phyloP scores from a whole-genome alignment of 2,113 vertebrate genomes.

The Oreocharis arfaki region DNA sequence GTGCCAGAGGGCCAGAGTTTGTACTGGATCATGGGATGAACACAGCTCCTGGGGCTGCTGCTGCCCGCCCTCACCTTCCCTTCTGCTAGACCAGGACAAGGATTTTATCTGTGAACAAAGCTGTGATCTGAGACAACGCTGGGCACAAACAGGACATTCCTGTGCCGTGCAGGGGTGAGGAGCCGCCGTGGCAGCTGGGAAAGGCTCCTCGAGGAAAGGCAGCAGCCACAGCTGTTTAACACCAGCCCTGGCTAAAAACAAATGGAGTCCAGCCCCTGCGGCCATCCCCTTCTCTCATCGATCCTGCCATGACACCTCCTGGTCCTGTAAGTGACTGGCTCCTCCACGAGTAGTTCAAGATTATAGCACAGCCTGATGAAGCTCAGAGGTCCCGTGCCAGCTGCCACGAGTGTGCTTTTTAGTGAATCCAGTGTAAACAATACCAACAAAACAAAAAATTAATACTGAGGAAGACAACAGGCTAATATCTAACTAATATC shows the following conservation, averaged over 20 bases:
- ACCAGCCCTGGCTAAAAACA: background rate
- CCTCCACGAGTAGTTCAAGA: background rate
- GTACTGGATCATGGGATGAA: background rate
- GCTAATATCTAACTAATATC: background rate
- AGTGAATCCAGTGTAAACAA: background rate
- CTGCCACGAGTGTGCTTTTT: background rate
- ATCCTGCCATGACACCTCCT: background rate
- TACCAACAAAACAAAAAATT: background rate
- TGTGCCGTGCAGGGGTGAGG: fast-evolving
- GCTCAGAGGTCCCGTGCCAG: background rate
- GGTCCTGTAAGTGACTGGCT: background rate
- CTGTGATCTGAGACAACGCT: background rate
- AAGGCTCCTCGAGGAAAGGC: fast-evolving
- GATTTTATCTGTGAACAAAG: background rate
- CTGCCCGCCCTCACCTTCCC: background rate
- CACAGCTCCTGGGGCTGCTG: background rate
- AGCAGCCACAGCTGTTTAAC: background rate
- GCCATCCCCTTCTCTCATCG: background rate
- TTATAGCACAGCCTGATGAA: background rate
- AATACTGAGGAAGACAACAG: background rate
- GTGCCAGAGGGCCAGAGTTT: background rate
- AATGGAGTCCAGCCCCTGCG: background rate
- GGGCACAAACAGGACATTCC: background rate
- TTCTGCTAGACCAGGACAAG: background rate
- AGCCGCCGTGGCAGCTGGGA: fast-evolving